These are phyloP conservation scores for Sebastes taczanowskii DNA, from an alignment of 2,797 vertebrate species.

Conservation along the genomic window DNA sequence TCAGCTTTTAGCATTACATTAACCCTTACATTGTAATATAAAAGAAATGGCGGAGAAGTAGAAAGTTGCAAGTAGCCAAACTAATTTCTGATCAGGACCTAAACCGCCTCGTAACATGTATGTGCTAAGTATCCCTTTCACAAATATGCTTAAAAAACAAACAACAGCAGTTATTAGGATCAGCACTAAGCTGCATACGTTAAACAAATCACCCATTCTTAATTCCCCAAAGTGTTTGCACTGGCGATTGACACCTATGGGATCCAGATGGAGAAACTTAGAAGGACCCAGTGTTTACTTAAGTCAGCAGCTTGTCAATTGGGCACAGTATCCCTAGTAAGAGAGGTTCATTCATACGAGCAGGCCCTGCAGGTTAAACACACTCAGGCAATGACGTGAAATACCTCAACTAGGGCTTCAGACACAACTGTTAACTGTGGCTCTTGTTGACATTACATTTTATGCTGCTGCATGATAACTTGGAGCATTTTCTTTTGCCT, in stretches of 20 bases:
- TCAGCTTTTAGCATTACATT: neutral
- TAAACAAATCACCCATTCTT: constrained; percentile 77
- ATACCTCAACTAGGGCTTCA: constrained; percentile 48
- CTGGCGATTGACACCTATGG: constrained; percentile 84
- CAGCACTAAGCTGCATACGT: constrained; percentile 28
- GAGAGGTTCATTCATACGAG: constrained; percentile 90
- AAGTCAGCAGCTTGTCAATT: constrained; percentile 91
- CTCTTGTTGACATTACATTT: constrained; percentile 40
- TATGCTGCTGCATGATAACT: neutral
- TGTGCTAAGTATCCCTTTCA: constrained; percentile 42
- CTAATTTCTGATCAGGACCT: neutral
- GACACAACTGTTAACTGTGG: constrained; percentile 42
- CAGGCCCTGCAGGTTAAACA: constrained; percentile 70
- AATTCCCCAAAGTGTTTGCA: constrained; percentile 86
- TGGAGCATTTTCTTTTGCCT: neutral
- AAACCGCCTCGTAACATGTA: neutral
- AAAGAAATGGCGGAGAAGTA: neutral
- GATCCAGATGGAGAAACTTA: constrained; percentile 88
- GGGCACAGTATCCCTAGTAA: constrained; percentile 86
- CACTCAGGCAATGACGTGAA: constrained; percentile 57
- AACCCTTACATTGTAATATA: neutral
- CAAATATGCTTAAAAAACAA: constrained; percentile 53
- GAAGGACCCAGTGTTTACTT: constrained; percentile 88
- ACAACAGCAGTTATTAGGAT: constrained; percentile 11
- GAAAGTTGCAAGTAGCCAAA: neutral